Base-by-base conservation (phyloP, 2,113 vertebrate genomes). In the Menidia beryllina region DNA sequence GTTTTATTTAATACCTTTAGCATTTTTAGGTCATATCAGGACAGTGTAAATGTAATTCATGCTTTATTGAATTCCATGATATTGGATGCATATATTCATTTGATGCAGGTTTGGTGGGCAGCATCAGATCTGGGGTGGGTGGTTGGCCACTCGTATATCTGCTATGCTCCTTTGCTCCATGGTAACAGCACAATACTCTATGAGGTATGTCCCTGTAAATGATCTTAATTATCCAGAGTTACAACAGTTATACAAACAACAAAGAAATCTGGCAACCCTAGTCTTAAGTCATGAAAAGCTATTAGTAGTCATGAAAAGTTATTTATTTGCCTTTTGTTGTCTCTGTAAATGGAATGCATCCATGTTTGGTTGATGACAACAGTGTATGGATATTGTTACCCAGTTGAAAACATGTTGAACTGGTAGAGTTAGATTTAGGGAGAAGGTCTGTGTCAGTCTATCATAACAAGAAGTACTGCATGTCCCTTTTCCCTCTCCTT, bases 91-190 rank as follows among this genome's bases (percentile, higher is more conserved):
- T 47, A 4, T 24, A 62, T 75, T 63, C 4, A 21, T 77, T 27
- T 55, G 47, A 87, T 90, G 75, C 90, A 99, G 98, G 95, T 98
- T 20, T 99, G 98, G 98, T 98, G 97, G 97, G 96, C 97, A 53
- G 97, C 96, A 23, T 99, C 97, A 62, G 97, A 99, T 83, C 92
- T 99, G 67, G 98, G 98, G 77, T 99, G 98, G 98, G 98, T 99
- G 45, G 98, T 99, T 1, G 98, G 97, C 20, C 97, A 99, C 90
- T 99, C 98, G 0, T 99, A 99, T 51, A 97, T 99, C 86, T 99
- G 97, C 85, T 99, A 98, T 14, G 97, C 82, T 49, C 98, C 98
- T 56, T 95, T 99, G 54, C 93, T 99, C 23, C 96, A 98, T 53
- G 97, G 97, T 0, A 99, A 97, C 88, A 92, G 95, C 83, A 96